Evolutionary conservation across 2,888 invertebrate genomes (phyloP).

Genomic region (Synanthedon vespiformis): DNA sequence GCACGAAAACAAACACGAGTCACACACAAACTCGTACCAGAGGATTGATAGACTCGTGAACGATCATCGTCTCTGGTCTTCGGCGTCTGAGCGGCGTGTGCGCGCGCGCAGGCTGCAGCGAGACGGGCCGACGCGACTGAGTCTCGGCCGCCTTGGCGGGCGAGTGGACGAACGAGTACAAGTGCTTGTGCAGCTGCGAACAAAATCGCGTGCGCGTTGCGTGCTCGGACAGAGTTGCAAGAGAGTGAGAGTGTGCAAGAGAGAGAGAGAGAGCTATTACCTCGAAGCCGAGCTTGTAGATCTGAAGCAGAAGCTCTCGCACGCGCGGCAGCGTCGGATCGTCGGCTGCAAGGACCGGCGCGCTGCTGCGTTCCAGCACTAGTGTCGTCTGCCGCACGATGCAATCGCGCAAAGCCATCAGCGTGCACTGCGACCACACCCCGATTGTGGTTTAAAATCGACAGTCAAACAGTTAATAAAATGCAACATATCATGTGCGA

Average conservation of each 20-base stretch:
- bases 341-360: slow-evolving; percentile 6
- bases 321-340: slow-evolving; percentile 37
- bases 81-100: slow-evolving; percentile 11
- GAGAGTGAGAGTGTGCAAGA: not conserved
- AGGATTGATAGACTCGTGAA: slow-evolving; percentile 33
- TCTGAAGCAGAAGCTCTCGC: slow-evolving; percentile 77
- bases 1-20: slow-evolving; percentile 2
- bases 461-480: too few relatives aligned
- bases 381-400: slow-evolving; percentile 33
- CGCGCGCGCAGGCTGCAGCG: slow-evolving; percentile 11
- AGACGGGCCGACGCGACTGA: slow-evolving; percentile 11
- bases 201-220: slow-evolving; percentile 4
- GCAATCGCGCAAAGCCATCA: slow-evolving; percentile 45
- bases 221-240: slow-evolving; percentile 1
- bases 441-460: too few relatives aligned
- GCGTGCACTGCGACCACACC: slow-evolving; percentile 23
- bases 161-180: slow-evolving; percentile 36
- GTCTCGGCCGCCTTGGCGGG: slow-evolving; percentile 10
- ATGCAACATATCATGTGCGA: too few relatives aligned
- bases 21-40: slow-evolving; percentile 16
- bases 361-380: slow-evolving; percentile 30
- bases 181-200: slow-evolving; percentile 53
- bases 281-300: slow-evolving; percentile 92
- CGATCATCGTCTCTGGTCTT: slow-evolving; percentile 37
- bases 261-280: slow-evolving; percentile 31